phyloP scores from a whole-genome alignment of 2,113 vertebrate genomes.

The Porphyrio hochstetteri region DNA sequence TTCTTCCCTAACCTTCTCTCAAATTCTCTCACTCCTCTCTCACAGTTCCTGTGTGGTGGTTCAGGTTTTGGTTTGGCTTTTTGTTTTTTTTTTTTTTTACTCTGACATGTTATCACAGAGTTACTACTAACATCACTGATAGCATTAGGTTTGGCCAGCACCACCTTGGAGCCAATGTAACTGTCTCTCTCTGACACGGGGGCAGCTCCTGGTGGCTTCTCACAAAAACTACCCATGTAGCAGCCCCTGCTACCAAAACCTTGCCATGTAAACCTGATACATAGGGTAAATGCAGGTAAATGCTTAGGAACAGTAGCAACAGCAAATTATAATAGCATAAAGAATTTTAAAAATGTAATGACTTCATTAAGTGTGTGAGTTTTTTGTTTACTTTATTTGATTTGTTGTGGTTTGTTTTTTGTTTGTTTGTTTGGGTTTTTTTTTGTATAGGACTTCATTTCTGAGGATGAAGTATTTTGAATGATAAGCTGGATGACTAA shows the following conservation, averaged over 20 bases:
- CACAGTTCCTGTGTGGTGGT: background rate
- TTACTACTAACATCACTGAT: too few species aligned
- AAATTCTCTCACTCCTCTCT: background rate
- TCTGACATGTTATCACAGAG: background rate
- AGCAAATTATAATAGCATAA: background rate
- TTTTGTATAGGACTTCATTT: background rate
- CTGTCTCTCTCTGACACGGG: background rate
- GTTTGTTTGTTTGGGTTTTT: background rate
- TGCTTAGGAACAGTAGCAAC: background rate
- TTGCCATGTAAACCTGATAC: background rate
- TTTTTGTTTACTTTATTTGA: too few species aligned
- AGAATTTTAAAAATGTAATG: background rate
- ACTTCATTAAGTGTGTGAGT: background rate
- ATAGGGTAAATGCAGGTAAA: background rate
- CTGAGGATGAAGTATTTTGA: background rate
- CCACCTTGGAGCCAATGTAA: background rate
- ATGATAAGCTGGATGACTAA: background rate
- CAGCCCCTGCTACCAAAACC: background rate
- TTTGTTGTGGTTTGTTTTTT: background rate
- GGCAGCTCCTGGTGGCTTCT: background rate
- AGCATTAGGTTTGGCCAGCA: background rate
- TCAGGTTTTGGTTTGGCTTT: too few species aligned
- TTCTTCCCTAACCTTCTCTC: background rate
- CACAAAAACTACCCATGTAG: background rate
- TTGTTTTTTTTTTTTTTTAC: background rate